Base-by-base conservation (phyloP, 2,888 invertebrate genomes). In the Drepanosiphum platanoidis region DNA sequence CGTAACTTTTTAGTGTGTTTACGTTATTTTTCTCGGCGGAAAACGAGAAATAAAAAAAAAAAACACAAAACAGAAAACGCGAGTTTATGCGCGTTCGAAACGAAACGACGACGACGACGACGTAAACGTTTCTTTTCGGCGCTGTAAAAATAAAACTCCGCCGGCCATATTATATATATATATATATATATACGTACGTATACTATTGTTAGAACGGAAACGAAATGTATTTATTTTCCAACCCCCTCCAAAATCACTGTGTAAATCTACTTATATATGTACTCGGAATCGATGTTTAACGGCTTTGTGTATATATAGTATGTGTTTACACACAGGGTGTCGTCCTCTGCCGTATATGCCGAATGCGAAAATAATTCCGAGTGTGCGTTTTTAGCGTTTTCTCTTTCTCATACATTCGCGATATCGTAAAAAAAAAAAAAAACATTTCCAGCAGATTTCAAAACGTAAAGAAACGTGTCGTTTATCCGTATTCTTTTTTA, bases 1-100 rank as follows among this genome's bases (percentile, higher is more conserved):
- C 68, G 80, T 80, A 80, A 68, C 52, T 70, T 80, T 52, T 80
- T 80, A 52, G 27, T 68, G 46, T 34, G 11, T 80, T 80, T 70
- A 80, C 52, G 36, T 70, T 80, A 70, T 68, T 80, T 52, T 52
- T 70, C 18, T 36, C 34, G 32, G n/a, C 27, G 18, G 7, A 36
- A 7, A 52, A 70, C 3, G n/a, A 66, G 32, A 5, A 64, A 32
- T 30, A 39, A 32, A n/a, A 9, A 66, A 79, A 64, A 78, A 32
- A 42, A 32, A n/a, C 22, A 46, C 11, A 9, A 46, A 46, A 46
- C 3, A 46, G 13, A 46, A 46, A 9, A 3, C 13, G 13, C 18
- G 52, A 22, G 3, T 18, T 9, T 52, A 30, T 46, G 34, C n/a
- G 32, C 27, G 68, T 68, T 46, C 46, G 0, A 79, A 7, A 66